phyloP scores from a whole-genome alignment of 35 echinoderm and acorn worm species.

The Apostichopus japonicus region DNA sequence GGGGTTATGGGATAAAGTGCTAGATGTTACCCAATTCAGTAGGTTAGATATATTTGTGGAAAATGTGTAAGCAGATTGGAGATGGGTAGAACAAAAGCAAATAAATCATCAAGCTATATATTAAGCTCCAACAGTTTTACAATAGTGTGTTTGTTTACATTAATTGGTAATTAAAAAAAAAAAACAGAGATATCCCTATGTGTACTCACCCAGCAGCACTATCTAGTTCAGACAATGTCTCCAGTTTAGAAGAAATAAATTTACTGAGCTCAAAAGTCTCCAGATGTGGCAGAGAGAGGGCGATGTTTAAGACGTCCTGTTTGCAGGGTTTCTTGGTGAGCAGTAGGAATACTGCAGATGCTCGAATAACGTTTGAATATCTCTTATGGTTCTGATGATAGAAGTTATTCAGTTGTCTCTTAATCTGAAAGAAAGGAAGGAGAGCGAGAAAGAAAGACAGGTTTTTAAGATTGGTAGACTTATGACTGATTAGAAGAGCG shows the following conservation, averaged over 20 bases:
- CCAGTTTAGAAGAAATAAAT: constrained; percentile 80
- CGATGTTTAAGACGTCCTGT: constrained; percentile 80
- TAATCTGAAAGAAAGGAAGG: constrained; percentile 55
- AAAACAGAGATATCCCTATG: background rate
- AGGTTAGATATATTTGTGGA: no score
- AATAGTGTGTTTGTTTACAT: background rate
- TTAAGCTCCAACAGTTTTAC: background rate
- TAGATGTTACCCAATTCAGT: no score
- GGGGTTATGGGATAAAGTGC: no score
- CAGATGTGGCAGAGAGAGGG: constrained; percentile 62
- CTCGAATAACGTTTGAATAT: constrained; percentile 76
- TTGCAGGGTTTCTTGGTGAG: constrained; percentile 80
- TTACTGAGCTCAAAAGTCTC: constrained; percentile 70
- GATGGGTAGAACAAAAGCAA: no score
- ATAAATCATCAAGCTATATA: no score
- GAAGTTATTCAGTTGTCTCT: constrained; percentile 70
- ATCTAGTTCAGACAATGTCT: constrained; percentile 58
- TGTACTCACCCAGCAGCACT: constrained; percentile 66
- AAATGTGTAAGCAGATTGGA: no score
- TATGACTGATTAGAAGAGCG: no score
- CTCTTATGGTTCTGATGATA: constrained; percentile 78
- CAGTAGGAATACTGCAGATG: constrained; percentile 62
- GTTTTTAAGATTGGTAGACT: no score
- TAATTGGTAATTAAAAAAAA: background rate
- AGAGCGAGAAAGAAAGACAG: background rate